A percentile compares a stretch with the other conserved stretches of the same genome.
Evolutionary conservation across 1,140 invertebrate genomes (phyloP).

Genomic region (Papilio xuthus): DNA sequence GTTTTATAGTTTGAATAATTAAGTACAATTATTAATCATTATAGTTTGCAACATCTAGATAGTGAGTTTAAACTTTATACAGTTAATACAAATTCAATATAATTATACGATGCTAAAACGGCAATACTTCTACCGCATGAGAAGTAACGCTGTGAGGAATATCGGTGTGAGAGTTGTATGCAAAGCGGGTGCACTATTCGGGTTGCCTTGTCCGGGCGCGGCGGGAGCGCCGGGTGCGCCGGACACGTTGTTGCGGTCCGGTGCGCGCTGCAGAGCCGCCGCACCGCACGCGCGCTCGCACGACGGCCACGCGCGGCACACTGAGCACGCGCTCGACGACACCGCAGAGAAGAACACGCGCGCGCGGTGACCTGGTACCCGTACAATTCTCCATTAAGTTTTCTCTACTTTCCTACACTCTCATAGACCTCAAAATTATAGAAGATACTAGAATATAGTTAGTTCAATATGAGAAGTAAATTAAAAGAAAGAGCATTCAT

Average conservation of each 20-base stretch:
- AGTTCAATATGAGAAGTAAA: no score
- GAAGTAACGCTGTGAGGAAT: not conserved
- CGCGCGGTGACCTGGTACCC: slow-evolving; percentile 68
- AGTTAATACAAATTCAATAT: no score
- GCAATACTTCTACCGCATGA: not conserved
- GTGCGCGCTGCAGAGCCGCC: slow-evolving; percentile 53
- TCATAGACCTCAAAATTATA: no score
- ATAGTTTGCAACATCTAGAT: no score
- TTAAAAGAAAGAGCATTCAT: not conserved
- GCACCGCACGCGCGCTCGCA: slow-evolving; percentile 68
- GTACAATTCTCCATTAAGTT: no score
- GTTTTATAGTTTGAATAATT: no score
- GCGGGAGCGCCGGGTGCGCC: not conserved
- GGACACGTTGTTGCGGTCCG: slow-evolving; percentile 30
- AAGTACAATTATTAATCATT: no score
- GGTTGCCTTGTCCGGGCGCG: not conserved
- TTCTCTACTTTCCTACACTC: not conserved
- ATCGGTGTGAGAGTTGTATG: not conserved
- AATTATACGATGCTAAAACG: no score
- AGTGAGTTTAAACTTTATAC: no score
- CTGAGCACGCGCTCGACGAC: slow-evolving; percentile 64
- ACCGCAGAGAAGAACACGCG: slow-evolving; percentile 71
- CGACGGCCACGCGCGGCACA: slow-evolving; percentile 71
- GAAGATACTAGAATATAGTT: no score
- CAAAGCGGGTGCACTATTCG: no score